Evolutionary conservation across 1,140 invertebrate species (phyloP), one percentile per base, ranked within the genome.

Genomic region (Drosophila mojavensis): DNA sequence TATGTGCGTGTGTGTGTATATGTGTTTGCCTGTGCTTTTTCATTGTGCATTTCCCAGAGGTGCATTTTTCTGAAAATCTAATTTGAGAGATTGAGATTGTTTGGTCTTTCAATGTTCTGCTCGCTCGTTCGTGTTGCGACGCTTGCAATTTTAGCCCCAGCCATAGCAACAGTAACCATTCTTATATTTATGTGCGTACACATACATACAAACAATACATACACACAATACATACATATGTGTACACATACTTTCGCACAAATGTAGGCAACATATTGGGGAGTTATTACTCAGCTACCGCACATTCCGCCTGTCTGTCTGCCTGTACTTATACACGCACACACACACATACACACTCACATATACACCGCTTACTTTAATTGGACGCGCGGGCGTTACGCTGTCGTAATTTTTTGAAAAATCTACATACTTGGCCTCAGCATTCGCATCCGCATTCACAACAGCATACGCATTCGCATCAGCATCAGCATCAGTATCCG

Each of bases 1-100:
- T 58, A 51, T 48, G 56, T 47, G 30, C 33, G 60, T 41, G 47
- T 55, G 54, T 36, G 28, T 73, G 60, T 41, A 39, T 55, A 48
- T 36, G 28, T 73, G 62, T 64, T 61, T 77, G 70, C 66, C 36
- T 75, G 67, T 77, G 81, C 84, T 89, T 89, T 89, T 89, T 89
- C 84, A 89, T 89, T 84, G 84, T 89, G 84, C 84, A 89, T 91
- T 91, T 91, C 89, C 89, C 89, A 91, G 80, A 91, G 81, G 89
- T 91, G 89, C 84, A 91, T 91, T 91, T 91, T 91, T 90, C 88
- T 90, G 76, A 91, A 91, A 91, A 91, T 91, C 89, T 91, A 91
- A 91, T 91, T 91, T 91, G 89, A 91, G 84, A 86, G 84, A 91
- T 91, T 91, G 85, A 90, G 81, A 89, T 89, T 89, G 85, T 90